These are phyloP conservation scores for Aplodontia rufa DNA, from an alignment of 2,113 vertebrate species.

Conservation along the genomic window DNA sequence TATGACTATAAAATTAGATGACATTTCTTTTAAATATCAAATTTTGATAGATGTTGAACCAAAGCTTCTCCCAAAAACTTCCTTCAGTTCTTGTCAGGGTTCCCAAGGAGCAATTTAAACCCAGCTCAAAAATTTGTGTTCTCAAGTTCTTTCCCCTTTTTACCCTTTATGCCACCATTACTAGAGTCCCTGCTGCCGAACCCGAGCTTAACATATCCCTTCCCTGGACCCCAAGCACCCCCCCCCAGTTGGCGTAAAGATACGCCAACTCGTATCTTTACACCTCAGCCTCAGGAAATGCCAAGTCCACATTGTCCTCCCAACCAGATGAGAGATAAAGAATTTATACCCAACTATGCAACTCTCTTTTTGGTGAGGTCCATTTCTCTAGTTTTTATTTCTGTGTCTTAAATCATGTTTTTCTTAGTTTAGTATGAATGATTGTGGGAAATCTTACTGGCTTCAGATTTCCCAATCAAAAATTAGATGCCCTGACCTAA, in stretches of 20 bases:
- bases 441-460: not conserved
- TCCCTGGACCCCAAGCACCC: rapidly evolving
- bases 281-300: not conserved
- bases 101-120: not conserved
- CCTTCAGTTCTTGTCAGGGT: not conserved
- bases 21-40: conserved; percentile 15
- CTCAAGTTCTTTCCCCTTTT: not conserved
- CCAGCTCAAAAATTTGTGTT: not conserved
- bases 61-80: not conserved
- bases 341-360: not conserved
- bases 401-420: not conserved
- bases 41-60: not conserved
- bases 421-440: not conserved
- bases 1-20: not conserved
- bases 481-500: not conserved
- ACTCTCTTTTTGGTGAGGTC: not conserved
- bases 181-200: not conserved
- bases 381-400: not conserved
- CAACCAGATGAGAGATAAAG: not conserved
- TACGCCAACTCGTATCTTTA: rapidly evolving
- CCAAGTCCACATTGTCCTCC: too few species aligned
- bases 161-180: not conserved
- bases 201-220: not conserved
- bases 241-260: too few species aligned
- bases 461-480: not conserved